These are phyloP conservation scores for Pocillopora meandrina DNA, from an alignment of 92 coral and sea anemone genomes.

Conservation along the genomic window DNA sequence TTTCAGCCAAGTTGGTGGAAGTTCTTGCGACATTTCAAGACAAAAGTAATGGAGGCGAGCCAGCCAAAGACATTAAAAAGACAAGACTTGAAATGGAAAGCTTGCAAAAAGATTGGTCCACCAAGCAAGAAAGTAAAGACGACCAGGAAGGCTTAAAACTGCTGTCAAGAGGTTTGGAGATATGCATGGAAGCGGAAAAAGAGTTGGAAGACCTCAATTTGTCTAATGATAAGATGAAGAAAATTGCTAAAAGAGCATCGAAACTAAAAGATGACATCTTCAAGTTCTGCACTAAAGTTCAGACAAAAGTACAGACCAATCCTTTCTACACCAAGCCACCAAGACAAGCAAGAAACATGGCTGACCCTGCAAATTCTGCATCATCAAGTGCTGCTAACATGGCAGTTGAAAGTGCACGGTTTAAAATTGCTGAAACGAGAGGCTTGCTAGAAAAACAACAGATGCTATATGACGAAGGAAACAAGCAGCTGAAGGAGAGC, in stretches of 20 bases:
- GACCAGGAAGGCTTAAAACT: background rate
- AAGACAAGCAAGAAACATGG: conserved; percentile 16
- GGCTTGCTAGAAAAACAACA: conserved; percentile 32
- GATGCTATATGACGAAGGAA: conserved; percentile 23
- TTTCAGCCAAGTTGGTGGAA: background rate
- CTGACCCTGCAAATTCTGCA: conserved; percentile 8
- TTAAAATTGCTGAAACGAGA: conserved; percentile 27
- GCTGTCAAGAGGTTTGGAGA: background rate
- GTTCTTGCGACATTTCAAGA: background rate
- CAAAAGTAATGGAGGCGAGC: background rate
- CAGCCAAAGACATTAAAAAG: background rate
- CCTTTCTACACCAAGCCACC: conserved; percentile 16
- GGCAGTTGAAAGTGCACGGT: conserved; percentile 25
- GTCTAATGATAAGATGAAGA: background rate
- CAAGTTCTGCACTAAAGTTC: conserved; percentile 2
- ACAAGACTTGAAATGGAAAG: background rate
- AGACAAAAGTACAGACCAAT: background rate
- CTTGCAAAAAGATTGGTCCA: background rate
- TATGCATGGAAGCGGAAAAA: conserved; percentile 1
- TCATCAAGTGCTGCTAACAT: background rate
- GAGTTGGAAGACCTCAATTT: background rate
- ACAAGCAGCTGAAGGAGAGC: conserved; percentile 14
- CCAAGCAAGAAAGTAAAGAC: background rate
- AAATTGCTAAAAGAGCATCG: conserved; percentile 11
- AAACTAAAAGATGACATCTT: background rate